Evolutionary conservation across 2,113 vertebrate genomes (phyloP).

Genomic region (Ceratotherium simum): DNA sequence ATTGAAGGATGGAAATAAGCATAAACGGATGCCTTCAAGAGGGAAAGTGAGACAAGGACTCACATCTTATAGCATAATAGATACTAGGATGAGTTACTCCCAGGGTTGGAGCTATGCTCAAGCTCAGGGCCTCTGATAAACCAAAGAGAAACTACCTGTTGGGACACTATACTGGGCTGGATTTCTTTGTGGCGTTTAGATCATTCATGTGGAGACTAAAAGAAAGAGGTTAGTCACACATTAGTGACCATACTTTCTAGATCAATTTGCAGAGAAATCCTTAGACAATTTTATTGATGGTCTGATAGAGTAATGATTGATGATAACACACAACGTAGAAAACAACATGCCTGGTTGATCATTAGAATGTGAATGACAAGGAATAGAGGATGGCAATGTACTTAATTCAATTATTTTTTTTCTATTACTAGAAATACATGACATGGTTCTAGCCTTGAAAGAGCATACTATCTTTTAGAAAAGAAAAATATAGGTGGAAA

Average conservation of each 20-base stretch:
- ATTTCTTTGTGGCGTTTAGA: slow-evolving; percentile 1
- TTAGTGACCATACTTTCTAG: slow-evolving; percentile 25
- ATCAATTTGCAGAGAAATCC: not conserved
- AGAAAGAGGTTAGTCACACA: not conserved
- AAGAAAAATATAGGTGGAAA: slow-evolving; percentile 36
- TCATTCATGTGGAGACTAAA: not conserved
- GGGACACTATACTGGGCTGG: not conserved
- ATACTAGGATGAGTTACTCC: slow-evolving; percentile 66
- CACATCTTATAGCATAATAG: slow-evolving; percentile 80
- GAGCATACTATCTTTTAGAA: not conserved
- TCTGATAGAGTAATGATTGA: slow-evolving; percentile 54
- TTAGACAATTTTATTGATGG: slow-evolving; percentile 62
- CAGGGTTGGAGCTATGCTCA: slow-evolving; percentile 49
- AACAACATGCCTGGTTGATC: slow-evolving; percentile 54
- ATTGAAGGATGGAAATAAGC: slow-evolving; percentile 82
- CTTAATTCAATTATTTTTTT: slow-evolving; percentile 28
- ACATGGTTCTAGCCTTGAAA: slow-evolving; percentile 37
- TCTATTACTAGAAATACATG: slow-evolving; percentile 23
- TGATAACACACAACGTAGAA: slow-evolving; percentile 63
- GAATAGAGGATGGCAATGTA: slow-evolving; percentile 37
- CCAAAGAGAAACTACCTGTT: not conserved
- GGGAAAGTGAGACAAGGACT: slow-evolving; percentile 77
- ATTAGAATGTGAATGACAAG: slow-evolving; percentile 61
- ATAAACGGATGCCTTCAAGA: slow-evolving; percentile 78
- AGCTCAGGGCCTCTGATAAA: slow-evolving; percentile 70